These are phyloP conservation scores for Digitonthophagus gazella DNA, from an alignment of 2,888 invertebrate genomes.

Conservation along the genomic window DNA sequence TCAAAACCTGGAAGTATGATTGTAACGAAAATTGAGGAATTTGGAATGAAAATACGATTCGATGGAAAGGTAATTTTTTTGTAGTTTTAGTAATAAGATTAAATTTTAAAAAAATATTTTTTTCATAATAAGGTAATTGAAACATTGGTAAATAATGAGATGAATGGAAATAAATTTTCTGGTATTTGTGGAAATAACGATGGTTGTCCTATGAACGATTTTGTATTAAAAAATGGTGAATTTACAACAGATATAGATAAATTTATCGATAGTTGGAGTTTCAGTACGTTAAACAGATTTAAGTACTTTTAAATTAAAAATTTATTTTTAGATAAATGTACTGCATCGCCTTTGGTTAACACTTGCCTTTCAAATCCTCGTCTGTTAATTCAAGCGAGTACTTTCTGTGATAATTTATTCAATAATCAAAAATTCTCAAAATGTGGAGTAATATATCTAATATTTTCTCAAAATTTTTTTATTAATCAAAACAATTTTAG, in stretches of 20 bases:
- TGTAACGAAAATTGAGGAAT: not conserved
- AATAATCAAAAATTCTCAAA: not conserved
- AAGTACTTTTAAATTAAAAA: no score
- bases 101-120: no score
- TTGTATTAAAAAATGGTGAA: not conserved
- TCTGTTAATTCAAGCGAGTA: not conserved
- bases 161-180: not conserved
- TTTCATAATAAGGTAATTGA: not conserved
- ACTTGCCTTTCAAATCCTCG: not conserved
- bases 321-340: no score
- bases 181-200: not conserved
- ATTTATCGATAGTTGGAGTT: slow-evolving; percentile 9
- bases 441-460: not conserved
- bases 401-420: not conserved
- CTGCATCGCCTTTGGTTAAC: no score
- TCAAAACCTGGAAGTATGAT: not conserved
- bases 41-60: not conserved
- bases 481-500: no score
- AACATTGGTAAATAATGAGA: not conserved
- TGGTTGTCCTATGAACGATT: not conserved
- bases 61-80: not conserved
- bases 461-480: no score
- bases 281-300: not conserved
- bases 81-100: no score
- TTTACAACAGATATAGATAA: not conserved